These are phyloP conservation scores for Rosalia funebris DNA, from an alignment of 2,888 invertebrate genomes.

Conservation along the genomic window DNA sequence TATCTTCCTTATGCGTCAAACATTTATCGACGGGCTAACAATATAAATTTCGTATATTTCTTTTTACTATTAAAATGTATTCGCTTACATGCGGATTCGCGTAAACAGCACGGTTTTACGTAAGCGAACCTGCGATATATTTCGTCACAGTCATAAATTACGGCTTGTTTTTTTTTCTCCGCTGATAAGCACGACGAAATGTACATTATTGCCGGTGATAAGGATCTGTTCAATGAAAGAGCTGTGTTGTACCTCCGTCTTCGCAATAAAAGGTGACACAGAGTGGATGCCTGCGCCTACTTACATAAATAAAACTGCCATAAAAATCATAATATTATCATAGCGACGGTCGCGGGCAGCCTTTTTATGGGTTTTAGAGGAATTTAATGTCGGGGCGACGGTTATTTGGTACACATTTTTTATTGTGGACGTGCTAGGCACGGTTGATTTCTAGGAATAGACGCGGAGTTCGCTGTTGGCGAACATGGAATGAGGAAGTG, in stretches of 20 bases:
- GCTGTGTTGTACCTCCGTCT: neutral
- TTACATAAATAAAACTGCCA: slow-evolving; percentile 12
- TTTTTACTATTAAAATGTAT: slow-evolving; percentile 3
- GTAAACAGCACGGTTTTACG: slow-evolving; percentile 2
- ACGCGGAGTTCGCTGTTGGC: no score
- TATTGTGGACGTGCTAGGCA: no score
- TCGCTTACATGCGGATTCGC: neutral
- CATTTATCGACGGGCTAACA: neutral
- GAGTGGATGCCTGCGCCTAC: slow-evolving; percentile 15
- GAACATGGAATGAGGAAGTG: no score
- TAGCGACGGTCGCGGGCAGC: neutral
- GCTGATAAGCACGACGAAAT: slow-evolving; percentile 6
- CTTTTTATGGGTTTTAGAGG: slow-evolving; percentile 3
- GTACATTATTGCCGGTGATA: slow-evolving; percentile 1
- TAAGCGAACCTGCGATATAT: slow-evolving; percentile 5
- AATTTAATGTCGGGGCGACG: slow-evolving; percentile 1
- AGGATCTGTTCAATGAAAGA: slow-evolving; percentile 18
- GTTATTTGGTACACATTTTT: neutral
- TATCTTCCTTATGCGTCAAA: neutral
- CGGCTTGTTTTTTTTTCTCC: slow-evolving; percentile 5
- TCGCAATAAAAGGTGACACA: slow-evolving; percentile 9
- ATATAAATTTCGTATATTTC: slow-evolving; percentile 1
- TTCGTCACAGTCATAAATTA: slow-evolving; percentile 9
- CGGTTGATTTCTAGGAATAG: no score
- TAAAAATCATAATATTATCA: neutral